Evolutionary conservation across 2,888 invertebrate species (phyloP), one percentile per base, ranked within the genome.

Genomic region (Perdita meconis): DNA sequence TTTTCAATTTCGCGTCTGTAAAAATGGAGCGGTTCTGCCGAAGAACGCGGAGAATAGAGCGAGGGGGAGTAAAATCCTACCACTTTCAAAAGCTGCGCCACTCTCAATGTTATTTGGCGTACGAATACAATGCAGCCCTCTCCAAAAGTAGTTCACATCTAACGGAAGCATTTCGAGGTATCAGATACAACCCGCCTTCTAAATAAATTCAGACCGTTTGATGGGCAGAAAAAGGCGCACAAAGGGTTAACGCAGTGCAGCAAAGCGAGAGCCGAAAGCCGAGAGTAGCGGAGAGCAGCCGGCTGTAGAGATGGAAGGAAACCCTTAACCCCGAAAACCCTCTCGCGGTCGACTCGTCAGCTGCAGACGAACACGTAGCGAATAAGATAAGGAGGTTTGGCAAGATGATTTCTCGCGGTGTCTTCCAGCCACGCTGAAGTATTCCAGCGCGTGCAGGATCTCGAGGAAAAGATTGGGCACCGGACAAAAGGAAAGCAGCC

Each of bases 151-250:
- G n/a, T 50, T 40, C 30, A 16, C 47, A 61, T 38, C 34, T 34
- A 34, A 16, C 42, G 42, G 36, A 38, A 51, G 38, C 40, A 22
- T 22, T 8, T 8, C 42, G 19, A 10, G 42, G 19, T 72, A 71
- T 57, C 50, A 47, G 30, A 5, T n/a, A 19, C 51, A 30, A 12
- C 22, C 1, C 19, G 36, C 16, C 34, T 10, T 44, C 51, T 59
- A 70, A 59, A 53, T 72, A 72, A 71, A 70, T 53, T 70, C 71
- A 51, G 26, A 42, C 36, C 36, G 36, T n/a, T 36, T 16, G 42
- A n/a, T 19, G 53, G 16, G 34, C 40, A 12, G 10, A 24, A 44
- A 16, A 13, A 40, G 30, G 50, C 19, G 44, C 47, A 42, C 36
- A 36, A 72, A 71, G 40, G 51, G 6, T 56, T 16, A 16, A 24